Base-by-base conservation (phyloP, 1,140 invertebrate genomes). In the Dinoponera quadriceps region DNA sequence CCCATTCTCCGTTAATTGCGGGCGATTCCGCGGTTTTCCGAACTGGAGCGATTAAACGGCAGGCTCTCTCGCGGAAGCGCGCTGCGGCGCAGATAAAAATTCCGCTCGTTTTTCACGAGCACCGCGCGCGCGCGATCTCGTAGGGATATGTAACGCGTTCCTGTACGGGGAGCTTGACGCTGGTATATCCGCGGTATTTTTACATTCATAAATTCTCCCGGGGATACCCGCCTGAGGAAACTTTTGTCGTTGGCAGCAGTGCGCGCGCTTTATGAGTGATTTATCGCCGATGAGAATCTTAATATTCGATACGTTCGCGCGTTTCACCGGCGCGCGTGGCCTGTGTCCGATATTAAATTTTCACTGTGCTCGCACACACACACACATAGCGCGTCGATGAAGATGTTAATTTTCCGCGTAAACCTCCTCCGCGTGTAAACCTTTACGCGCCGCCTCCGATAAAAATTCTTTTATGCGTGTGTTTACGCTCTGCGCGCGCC, bases 131-230 rank as follows among this genome's bases (percentile, higher is more conserved):
- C 49, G 22, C 25, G 49, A 27, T 83, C 51, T 18, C 9, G 14
- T 48, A 16, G 20, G 3, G 38, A 44, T 44, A 38, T 65, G 60
- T 75, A 22, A 59, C 59, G n/a, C n/a, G 80, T 29, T 29, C 60
- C 16, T 9, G 44, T 83, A 66, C 54, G 60, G 33, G 65, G 38
- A 22, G 14, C 59, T 33, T 27, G 59, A 68, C 63, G 29, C 27
- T 55, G 29, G 48, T 55, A 69, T 69, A 69, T 63, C 44, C 73
- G 73, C 55, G 71, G 22, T 38, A 22, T 75, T 75, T 80, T 80
- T 80, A 80, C 51, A 80, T 69, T 80, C 75, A 80, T 80, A 80
- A 80, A 80, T 80, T 80, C 75, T 29, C 14, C 54, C 22, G 75
- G 16, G 51, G 75, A 71, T 59, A 71, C 51, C 38, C 9, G n/a